Evolutionary conservation across 37 sponge, comb jelly and placozoan genomes (phyloP).

Genomic region (Cladorhizidae sp.): DNA sequence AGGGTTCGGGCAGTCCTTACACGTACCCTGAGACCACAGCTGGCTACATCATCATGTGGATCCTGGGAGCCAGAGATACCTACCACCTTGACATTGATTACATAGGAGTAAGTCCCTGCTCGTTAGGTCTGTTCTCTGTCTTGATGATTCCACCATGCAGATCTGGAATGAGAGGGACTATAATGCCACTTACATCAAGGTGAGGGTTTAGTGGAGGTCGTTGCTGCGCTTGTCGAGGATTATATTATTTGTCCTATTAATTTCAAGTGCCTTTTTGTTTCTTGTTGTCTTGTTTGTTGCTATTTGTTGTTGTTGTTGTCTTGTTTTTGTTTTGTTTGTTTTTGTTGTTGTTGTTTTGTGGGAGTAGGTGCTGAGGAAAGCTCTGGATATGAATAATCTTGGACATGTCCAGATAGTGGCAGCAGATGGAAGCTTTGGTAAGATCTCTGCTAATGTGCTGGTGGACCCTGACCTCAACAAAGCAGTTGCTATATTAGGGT

Average conservation of each 20-base stretch:
- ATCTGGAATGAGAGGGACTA: slow-evolving; percentile 84
- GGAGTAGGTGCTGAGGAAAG: slow-evolving; percentile 45
- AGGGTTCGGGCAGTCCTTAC: slow-evolving; percentile 65
- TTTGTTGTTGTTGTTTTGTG: background rate
- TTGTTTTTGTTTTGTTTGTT: no score
- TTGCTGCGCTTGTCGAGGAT: no score
- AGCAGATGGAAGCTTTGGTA: slow-evolving; percentile 47
- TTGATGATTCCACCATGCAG: slow-evolving; percentile 17
- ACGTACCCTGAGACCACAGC: slow-evolving; percentile 67
- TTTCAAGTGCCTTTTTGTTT: no score
- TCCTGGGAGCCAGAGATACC: slow-evolving; percentile 60
- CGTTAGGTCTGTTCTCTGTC: background rate
- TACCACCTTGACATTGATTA: slow-evolving; percentile 74
- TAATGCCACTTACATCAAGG: slow-evolving; percentile 73
- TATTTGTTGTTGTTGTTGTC: no score
- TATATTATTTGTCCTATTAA: no score
- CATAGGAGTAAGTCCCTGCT: slow-evolving; percentile 16
- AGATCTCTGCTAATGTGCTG: slow-evolving; percentile 51
- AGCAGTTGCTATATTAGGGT: slow-evolving; percentile 81
- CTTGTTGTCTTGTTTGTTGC: background rate
- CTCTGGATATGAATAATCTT: slow-evolving; percentile 60
- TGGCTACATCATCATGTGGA: slow-evolving; percentile 75
- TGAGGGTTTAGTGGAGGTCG: slow-evolving; percentile 9
- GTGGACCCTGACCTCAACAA: slow-evolving; percentile 43
- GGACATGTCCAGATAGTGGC: slow-evolving; percentile 70